These are phyloP conservation scores for Achlya flavicornis DNA, from an alignment of 2,888 invertebrate genomes.

Conservation along the genomic window DNA sequence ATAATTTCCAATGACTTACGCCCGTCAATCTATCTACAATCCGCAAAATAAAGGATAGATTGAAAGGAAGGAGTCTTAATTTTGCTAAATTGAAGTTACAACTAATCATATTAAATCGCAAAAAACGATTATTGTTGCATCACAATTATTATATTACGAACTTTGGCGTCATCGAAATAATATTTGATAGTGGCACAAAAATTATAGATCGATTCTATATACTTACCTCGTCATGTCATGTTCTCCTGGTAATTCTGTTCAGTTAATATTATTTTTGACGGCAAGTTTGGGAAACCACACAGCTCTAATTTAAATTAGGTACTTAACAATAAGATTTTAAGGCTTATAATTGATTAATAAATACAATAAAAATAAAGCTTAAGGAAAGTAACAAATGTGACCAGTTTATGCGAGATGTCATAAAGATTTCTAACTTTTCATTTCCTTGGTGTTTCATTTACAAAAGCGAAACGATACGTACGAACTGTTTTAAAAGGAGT, in stretches of 20 bases:
- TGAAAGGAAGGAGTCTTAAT: no score
- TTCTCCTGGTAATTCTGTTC: neutral
- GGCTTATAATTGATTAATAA: neutral
- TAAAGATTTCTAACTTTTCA: neutral
- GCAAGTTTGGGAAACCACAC: no score
- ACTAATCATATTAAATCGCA: no score
- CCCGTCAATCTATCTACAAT: no score
- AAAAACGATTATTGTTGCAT: neutral
- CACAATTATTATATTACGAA: neutral
- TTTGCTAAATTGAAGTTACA: no score
- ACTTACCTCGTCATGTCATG: neutral
- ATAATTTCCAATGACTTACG: no score
- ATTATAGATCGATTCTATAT: neutral
- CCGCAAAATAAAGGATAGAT: no score
- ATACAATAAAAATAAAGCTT: neutral
- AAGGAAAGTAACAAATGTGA: neutral
- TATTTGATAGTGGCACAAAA: neutral
- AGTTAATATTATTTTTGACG: neutral
- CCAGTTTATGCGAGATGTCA: neutral
- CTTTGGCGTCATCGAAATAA: neutral
- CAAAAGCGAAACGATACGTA: conserved; percentile 5
- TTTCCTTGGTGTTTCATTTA: conserved; percentile 1
- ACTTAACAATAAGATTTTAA: no score
- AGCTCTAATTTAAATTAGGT: no score
- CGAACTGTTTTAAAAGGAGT: conserved; percentile 27